Conservation (phyloP, 1,140 invertebrate species). For the Scaptomyza montana region DNA sequence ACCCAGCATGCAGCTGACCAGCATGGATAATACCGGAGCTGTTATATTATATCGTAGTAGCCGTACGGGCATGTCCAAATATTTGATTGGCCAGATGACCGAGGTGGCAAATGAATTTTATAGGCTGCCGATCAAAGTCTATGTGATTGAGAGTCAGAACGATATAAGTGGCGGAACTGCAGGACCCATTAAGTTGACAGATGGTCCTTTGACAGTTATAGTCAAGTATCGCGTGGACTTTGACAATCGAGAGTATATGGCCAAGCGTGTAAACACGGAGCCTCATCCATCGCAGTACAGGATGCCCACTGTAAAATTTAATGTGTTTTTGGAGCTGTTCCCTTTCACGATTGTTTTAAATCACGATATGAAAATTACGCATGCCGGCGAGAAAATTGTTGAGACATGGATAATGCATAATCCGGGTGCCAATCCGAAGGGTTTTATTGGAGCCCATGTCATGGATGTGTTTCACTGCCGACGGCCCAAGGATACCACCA, state of each 20-base stretch:
- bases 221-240: constrained; percentile 91
- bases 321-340: constrained; percentile 89
- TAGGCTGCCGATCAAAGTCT: constrained; percentile 88
- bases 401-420: constrained; percentile 88
- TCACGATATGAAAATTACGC: constrained; percentile 76
- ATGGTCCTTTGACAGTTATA: constrained; percentile 86
- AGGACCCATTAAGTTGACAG: constrained; percentile 75
- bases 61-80: constrained; percentile 91
- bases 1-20: constrained; percentile 93
- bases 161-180: constrained; percentile 81
- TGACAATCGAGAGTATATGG: constrained; percentile 90
- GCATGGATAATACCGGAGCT: constrained; percentile 90
- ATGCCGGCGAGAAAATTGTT: constrained; percentile 88
- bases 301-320: constrained; percentile 87
- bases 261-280: constrained; percentile 84
- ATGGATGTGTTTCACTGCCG: constrained; percentile 88
- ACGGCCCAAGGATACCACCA: constrained; percentile 89
- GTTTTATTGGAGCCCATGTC: constrained; percentile 87
- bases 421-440: constrained; percentile 81
- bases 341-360: constrained; percentile 86
- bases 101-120: constrained; percentile 93
- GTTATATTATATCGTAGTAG: constrained; percentile 92
- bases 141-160: constrained; percentile 87
- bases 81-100: constrained; percentile 92
- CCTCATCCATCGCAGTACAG: constrained; percentile 84